phyloP scores from a whole-genome alignment of 1,140 invertebrate genomes.

The Eulimnadia texana region DNA sequence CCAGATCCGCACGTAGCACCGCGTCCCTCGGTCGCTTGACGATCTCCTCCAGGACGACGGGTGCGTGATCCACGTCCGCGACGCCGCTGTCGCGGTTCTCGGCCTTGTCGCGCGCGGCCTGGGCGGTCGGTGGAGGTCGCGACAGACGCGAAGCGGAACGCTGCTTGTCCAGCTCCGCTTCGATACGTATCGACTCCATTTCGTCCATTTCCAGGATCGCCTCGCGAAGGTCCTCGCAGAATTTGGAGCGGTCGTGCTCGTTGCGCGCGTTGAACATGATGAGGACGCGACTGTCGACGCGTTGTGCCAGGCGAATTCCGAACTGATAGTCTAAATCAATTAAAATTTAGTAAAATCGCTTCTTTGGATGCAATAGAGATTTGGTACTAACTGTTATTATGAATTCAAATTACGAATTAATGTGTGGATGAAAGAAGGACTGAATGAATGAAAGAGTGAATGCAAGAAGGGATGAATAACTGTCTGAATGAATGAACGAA shows the following conservation, averaged over 20 bases:
- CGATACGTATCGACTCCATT: constrained; percentile 77
- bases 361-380: too few relatives aligned
- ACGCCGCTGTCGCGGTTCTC: constrained; percentile 68
- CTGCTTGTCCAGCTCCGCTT: constrained; percentile 63
- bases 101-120: constrained; percentile 29
- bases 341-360: constrained; percentile 15
- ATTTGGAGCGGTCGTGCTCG: constrained; percentile 84
- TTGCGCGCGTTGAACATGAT: constrained; percentile 91
- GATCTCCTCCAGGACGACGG: constrained; percentile 10
- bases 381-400: neutral
- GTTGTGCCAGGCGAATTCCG: constrained; percentile 77
- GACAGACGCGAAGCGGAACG: constrained; percentile 29
- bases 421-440: neutral
- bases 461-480: neutral
- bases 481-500: too few relatives aligned
- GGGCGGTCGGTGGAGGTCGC: neutral
- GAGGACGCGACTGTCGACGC: constrained; percentile 76
- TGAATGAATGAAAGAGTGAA: neutral
- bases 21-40: neutral
- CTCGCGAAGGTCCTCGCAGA: constrained; percentile 81
- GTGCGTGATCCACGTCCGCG: constrained; percentile 60
- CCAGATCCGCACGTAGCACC: constrained; percentile 28
- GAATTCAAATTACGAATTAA: neutral
- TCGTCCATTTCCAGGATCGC: constrained; percentile 92
- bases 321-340: constrained; percentile 69